A percentile compares a stretch with the other conserved stretches of the same genome.
Evolutionary conservation across 2,797 vertebrate genomes (phyloP).

Genomic region (Peromyscus aztecus): DNA sequence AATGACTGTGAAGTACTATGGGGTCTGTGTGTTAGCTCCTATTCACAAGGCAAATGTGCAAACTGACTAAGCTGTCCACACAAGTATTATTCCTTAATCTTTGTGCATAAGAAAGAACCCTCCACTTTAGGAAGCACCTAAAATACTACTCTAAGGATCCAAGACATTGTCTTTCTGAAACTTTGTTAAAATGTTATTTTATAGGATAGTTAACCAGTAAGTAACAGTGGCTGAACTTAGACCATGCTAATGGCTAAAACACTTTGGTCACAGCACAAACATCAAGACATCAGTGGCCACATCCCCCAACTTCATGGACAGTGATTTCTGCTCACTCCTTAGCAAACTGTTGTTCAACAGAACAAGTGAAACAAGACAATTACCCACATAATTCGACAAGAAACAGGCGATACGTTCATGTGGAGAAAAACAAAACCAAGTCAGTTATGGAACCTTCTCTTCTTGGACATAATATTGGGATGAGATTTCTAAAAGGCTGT

Average conservation of each 20-base stretch:
- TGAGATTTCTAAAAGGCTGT: conserved; percentile 4
- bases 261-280: neutral
- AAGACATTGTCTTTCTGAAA: neutral
- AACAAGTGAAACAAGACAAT: conserved; percentile 4
- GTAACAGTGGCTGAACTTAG: conserved; percentile 1
- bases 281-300: neutral
- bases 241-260: conserved; percentile 28
- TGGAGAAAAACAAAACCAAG: conserved; percentile 21
- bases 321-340: neutral
- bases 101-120: neutral
- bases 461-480: neutral
- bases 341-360: neutral
- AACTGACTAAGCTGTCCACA: neutral
- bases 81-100: conserved; percentile 26
- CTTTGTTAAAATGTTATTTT: conserved; percentile 5
- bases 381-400: neutral
- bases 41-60: neutral
- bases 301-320: neutral
- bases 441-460: neutral
- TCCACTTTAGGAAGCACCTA: neutral
- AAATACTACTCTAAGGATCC: neutral
- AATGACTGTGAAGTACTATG: neutral
- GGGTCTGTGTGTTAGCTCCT: neutral
- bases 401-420: neutral
- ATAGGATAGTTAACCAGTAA: neutral